phyloP scores from a whole-genome alignment of 1,140 invertebrate genomes.

The Hermatobates lingyangjiaoensis region DNA sequence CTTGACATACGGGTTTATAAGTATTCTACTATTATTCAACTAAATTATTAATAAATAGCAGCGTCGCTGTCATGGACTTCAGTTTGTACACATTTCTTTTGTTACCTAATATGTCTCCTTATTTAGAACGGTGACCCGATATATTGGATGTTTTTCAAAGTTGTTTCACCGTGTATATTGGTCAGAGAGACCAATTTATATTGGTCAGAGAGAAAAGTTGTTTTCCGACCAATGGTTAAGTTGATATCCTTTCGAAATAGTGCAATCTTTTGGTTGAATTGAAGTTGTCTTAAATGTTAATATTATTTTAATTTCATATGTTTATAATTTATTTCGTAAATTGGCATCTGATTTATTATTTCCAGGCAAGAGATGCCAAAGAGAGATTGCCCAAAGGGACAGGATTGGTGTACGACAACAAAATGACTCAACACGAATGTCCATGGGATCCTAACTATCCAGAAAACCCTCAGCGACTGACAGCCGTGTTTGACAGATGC shows the following conservation, averaged over 20 bases:
- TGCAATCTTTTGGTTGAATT: not conserved
- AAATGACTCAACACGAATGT: conserved; percentile 58
- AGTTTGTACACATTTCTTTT: no score
- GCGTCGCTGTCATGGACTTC: no score
- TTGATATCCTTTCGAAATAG: not conserved
- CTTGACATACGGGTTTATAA: no score
- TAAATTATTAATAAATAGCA: no score
- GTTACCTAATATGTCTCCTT: no score
- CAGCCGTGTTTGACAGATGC: conserved; percentile 48
- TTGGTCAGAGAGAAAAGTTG: not conserved
- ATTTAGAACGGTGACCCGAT: no score
- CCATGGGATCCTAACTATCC: conserved; percentile 68
- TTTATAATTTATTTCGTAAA: not conserved
- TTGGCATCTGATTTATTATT: not conserved
- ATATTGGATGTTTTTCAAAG: no score
- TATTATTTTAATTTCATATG: not conserved
- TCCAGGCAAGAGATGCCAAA: conserved; percentile 41
- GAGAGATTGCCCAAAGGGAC: conserved; percentile 35
- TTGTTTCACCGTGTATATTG: no score
- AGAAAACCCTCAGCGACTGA: conserved; percentile 60
- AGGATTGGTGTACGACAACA: conserved; percentile 55
- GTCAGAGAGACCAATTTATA: not conserved
- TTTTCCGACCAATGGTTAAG: not conserved
- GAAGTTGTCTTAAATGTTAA: not conserved
- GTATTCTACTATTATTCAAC: no score